Conservation (phyloP, 2,113 vertebrate genomes). For the Nestor notabilis region DNA sequence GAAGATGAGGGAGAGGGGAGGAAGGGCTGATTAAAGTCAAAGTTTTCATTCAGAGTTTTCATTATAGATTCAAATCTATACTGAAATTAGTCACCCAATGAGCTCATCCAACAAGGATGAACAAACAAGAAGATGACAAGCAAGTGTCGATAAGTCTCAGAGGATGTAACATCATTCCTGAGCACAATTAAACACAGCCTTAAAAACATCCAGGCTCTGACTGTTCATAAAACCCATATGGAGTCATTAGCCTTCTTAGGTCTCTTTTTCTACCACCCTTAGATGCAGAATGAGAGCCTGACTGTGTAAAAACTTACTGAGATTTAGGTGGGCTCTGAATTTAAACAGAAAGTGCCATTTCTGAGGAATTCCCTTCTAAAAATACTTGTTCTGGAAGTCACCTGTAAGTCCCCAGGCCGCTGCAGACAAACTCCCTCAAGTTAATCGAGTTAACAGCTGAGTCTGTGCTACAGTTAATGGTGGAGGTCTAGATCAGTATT, state of each 20-base stretch:
- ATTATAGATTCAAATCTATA: not conserved
- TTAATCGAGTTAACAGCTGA: not conserved
- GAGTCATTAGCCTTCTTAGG: not conserved
- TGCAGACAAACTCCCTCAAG: not conserved
- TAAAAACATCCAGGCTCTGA: not conserved
- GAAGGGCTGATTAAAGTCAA: not conserved
- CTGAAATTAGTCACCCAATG: not conserved
- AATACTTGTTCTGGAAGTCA: not conserved
- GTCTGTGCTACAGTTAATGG: not conserved
- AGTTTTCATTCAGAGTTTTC: not conserved
- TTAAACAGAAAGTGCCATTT: not conserved
- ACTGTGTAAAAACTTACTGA: not conserved
- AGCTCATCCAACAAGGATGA: not conserved
- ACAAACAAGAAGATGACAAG: not conserved
- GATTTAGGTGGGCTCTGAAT: not conserved
- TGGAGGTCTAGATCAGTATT: not conserved
- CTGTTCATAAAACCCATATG: not conserved
- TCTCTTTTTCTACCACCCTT: not conserved
- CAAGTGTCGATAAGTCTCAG: not conserved
- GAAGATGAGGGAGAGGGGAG: not conserved
- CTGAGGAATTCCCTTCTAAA: not conserved
- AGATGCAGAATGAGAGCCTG: not conserved
- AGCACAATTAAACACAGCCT: not conserved
- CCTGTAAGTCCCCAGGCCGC: not conserved
- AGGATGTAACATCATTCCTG: not conserved